Base-by-base conservation (phyloP, 1,140 invertebrate genomes). In the Bicyclus anynana region DNA sequence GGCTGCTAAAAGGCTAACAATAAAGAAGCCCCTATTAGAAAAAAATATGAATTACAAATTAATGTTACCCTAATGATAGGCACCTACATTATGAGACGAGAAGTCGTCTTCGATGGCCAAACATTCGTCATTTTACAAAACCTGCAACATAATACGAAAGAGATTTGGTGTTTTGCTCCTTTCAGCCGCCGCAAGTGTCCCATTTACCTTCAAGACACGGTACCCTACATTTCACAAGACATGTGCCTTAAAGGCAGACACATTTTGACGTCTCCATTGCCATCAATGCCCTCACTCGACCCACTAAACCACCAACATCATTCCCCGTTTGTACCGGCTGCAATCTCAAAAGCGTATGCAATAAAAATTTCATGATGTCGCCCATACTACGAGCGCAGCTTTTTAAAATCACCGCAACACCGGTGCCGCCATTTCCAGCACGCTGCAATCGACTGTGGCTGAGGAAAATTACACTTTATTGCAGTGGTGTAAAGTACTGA, bases 271-370 rank as follows among this genome's bases (percentile, higher is more conserved):
- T 54, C 42, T 54, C 49, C 27, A 59, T 47, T 47, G 51, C 44
- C 58, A 49, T 60, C 58, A 60, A 60, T 60, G 58, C 35, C 52
- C 35, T 54, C 50, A 53, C 51, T 48, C 52, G 58, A 60, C 58
- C 58, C 51, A 60, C 35, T 54, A 49, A 52, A 50, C 56, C 49
- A 59, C 40, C 35, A 51, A 52, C 49, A 59, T 21, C 40, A 33
- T 52, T 58, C 47, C 52, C 29, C 58, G 58, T 54, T 59, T 47
- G 29, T 17, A 53, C 40, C 44, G 18, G 29, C 29, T 49, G 51
- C 33, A 29, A 51, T 29, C 29, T 59, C 57, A 59, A 59, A 53
- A 59, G 57, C 49, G 26, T 53, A 27, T 38, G 21, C 29, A 46
- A 53, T 59, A 59, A 59, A 59, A 59, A 27, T 53, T 59, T 53